Percentiles rank a stretch among this genome's conserved stretches.
Evolutionary conservation across 1,140 invertebrate species (phyloP).

Genomic region (Eulimnadia texana): DNA sequence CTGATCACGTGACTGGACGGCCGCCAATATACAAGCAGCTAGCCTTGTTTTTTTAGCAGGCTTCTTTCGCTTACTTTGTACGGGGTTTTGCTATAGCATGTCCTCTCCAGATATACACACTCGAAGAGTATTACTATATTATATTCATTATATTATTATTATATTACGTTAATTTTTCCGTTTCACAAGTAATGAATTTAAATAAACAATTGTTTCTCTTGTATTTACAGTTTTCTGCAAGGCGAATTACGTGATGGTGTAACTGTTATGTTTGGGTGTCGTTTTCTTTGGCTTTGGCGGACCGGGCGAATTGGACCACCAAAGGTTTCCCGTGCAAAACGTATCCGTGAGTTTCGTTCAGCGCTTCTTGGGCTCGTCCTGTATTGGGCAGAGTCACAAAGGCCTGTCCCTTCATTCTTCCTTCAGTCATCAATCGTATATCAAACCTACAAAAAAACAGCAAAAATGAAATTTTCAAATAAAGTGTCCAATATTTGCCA

Average conservation of each 20-base stretch:
- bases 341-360: constrained; percentile 77
- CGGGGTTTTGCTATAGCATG: no score
- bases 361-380: constrained; percentile 52
- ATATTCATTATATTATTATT: no score
- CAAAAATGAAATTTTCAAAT: constrained; percentile 8
- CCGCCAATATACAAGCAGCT: no score
- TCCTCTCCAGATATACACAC: no score
- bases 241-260: constrained; percentile 19
- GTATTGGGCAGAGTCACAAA: constrained; percentile 69
- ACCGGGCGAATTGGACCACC: constrained; percentile 75
- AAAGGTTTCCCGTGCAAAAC: constrained; percentile 76
- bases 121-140: no score
- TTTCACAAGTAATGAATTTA: no score
- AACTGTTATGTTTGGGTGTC: constrained; percentile 5
- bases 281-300: constrained; percentile 30
- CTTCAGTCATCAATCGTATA: constrained; percentile 83
- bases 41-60: no score
- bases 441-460: constrained; percentile 44
- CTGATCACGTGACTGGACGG: no score
- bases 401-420: constrained; percentile 89
- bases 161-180: no score
- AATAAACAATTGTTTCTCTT: no score
- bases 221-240: constrained; percentile 18
- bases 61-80: no score
- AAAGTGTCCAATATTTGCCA: constrained; percentile 1